Conservation (phyloP, 2,797 vertebrate species). For the Eremophila alpestris region DNA sequence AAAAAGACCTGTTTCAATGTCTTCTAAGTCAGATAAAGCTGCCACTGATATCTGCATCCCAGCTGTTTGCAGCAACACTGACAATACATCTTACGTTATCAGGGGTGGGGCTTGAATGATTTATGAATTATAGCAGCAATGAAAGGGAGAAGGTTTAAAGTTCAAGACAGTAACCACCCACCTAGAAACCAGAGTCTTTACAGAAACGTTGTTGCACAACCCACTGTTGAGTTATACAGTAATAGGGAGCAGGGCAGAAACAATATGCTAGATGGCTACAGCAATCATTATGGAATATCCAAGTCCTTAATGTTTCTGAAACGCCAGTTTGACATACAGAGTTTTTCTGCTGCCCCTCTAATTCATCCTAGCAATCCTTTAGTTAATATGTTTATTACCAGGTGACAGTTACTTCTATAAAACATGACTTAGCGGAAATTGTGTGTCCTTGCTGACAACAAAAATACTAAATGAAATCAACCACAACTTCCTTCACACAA, state of each 20-base stretch:
- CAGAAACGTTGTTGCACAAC: neutral
- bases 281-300: neutral
- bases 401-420: neutral
- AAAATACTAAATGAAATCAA: neutral
- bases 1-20: neutral
- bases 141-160: slow-evolving; percentile 53
- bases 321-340: neutral
- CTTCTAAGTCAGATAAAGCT: neutral
- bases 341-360: neutral
- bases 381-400: neutral
- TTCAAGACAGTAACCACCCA: neutral
- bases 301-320: neutral
- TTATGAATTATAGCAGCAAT: slow-evolving; percentile 28
- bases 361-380: neutral
- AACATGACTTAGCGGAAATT: neutral
- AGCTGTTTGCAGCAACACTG: neutral
- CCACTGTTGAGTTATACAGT: neutral
- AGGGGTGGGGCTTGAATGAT: neutral
- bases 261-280: neutral
- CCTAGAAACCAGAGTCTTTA: neutral
- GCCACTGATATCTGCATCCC: neutral
- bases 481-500: neutral
- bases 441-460: neutral
- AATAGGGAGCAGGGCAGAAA: neutral
- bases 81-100: fast-evolving